Conservation (phyloP, 2,797 vertebrate genomes). For the Betta splendens region DNA sequence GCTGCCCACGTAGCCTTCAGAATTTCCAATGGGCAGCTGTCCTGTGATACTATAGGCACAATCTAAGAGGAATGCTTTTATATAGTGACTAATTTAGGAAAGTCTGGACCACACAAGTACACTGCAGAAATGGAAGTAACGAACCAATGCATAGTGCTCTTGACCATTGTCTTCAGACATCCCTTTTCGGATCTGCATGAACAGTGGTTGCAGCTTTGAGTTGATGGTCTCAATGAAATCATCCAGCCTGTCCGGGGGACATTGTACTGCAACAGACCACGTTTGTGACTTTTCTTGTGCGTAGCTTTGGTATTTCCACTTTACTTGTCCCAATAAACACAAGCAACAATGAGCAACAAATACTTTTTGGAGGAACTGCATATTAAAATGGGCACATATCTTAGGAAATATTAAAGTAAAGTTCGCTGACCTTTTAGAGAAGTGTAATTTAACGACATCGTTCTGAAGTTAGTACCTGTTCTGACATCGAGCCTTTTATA, state of each 20-base stretch:
- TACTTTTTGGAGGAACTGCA: too few relatives aligned
- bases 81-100: not conserved
- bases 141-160: constrained; percentile 88
- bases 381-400: too few relatives aligned
- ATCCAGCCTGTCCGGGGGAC: constrained; percentile 82
- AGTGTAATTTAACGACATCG: too few relatives aligned
- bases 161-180: constrained; percentile 84
- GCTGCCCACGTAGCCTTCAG: not conserved
- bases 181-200: constrained; percentile 92
- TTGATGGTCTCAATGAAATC: constrained; percentile 90
- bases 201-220: constrained; percentile 88
- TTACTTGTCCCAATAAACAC: too few relatives aligned
- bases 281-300: not conserved
- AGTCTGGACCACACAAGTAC: not conserved
- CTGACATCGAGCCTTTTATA: too few relatives aligned
- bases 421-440: too few relatives aligned
- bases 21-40: not conserved
- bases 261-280: constrained; percentile 72
- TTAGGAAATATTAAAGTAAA: too few relatives aligned
- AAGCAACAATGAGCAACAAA: too few relatives aligned
- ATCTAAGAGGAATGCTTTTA: not conserved
- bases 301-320: not conserved
- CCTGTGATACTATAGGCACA: not conserved
- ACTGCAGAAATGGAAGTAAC: constrained; percentile 6
- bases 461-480: too few relatives aligned